Conservation (phyloP, 2,797 vertebrate genomes). For the Enteromius mattozi region DNA sequence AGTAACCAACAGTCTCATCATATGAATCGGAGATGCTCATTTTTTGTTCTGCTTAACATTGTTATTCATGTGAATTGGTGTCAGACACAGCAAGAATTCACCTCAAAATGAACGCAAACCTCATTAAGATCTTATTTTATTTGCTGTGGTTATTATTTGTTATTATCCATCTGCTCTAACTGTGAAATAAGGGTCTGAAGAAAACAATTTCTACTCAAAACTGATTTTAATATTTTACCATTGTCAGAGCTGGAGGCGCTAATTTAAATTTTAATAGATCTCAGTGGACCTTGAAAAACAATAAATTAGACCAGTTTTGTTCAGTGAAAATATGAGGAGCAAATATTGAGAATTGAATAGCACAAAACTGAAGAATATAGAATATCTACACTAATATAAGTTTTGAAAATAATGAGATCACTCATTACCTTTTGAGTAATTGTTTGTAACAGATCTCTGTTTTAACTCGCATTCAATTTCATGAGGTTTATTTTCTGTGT, state of each 20-base stretch:
- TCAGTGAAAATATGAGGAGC: neutral
- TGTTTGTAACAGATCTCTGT: conserved; percentile 30
- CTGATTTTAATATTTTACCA: conserved; percentile 35
- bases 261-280: conserved; percentile 42
- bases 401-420: conserved; percentile 30
- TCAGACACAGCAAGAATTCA: neutral
- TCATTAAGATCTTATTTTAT: conserved; percentile 11
- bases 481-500: conserved; percentile 4
- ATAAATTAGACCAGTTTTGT: conserved; percentile 20
- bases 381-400: neutral
- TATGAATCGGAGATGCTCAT: neutral
- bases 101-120: neutral
- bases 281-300: conserved; percentile 44
- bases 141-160: conserved; percentile 2
- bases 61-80: neutral
- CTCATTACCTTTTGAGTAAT: conserved; percentile 47
- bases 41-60: neutral
- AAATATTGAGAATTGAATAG: neutral
- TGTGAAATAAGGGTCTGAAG: conserved; percentile 25
- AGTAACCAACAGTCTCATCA: neutral
- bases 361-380: too few relatives aligned
- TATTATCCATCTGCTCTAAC: conserved; percentile 3
- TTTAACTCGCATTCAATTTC: neutral
- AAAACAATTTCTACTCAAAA: conserved; percentile 30
- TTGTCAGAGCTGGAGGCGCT: conserved; percentile 34